Evolutionary conservation across 2,113 vertebrate genomes (phyloP).

Genomic region (Nannobrachium achirus): DNA sequence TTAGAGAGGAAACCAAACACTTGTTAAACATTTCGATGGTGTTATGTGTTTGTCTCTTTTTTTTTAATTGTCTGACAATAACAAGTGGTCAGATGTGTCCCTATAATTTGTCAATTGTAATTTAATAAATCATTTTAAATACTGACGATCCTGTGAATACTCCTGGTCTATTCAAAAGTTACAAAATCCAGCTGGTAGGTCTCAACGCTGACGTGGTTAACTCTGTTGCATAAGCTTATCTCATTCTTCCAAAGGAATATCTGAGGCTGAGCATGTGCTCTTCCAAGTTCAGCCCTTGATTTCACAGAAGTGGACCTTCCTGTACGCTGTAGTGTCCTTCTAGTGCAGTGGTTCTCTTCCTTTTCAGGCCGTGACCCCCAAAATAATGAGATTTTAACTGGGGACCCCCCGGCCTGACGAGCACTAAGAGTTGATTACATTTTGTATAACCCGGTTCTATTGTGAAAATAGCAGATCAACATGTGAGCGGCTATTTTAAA

Average conservation of each 20-base stretch:
- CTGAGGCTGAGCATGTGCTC: slow-evolving; percentile 19
- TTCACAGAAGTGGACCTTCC: slow-evolving; percentile 43
- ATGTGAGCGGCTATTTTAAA: too few relatives aligned
- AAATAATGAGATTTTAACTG: too few relatives aligned
- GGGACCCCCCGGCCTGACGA: too few relatives aligned
- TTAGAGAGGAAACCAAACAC: not conserved
- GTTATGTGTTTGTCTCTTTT: not conserved
- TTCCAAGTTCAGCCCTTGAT: slow-evolving; percentile 16
- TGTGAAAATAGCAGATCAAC: too few relatives aligned
- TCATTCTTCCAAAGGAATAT: not conserved
- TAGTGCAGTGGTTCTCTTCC: too few relatives aligned
- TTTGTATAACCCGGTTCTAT: too few relatives aligned
- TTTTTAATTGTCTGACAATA: not conserved
- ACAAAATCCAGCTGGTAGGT: not conserved
- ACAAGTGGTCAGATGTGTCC: not conserved
- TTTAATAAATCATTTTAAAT: slow-evolving; percentile 3
- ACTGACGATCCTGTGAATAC: not conserved
- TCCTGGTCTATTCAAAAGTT: not conserved
- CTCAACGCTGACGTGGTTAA: not conserved
- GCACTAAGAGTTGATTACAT: too few relatives aligned
- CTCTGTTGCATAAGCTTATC: slow-evolving; percentile 7
- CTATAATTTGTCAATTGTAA: slow-evolving; percentile 1
- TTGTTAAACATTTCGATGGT: not conserved
- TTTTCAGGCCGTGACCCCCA: too few relatives aligned
- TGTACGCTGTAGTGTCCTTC: slow-evolving; percentile 20